phyloP scores from a whole-genome alignment of 2,797 vertebrate species.

The Streptopelia turtur region DNA sequence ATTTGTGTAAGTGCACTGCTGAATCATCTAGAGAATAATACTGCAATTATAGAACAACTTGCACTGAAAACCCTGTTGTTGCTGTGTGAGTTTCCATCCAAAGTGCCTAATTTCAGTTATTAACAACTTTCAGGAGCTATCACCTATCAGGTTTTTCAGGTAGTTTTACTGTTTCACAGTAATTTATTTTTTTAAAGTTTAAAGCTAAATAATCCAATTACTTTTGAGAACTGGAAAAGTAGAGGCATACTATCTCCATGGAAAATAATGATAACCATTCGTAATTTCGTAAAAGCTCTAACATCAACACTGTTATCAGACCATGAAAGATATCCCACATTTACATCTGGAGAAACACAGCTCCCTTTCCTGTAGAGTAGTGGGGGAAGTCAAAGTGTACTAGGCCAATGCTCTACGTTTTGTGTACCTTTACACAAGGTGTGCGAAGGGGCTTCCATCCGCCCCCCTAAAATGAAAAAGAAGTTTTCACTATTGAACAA shows the following conservation, averaged over 20 bases:
- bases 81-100: neutral
- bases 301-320: neutral
- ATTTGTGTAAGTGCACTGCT: neutral
- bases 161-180: neutral
- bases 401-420: fast-evolving
- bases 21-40: neutral
- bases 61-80: neutral
- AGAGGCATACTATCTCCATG: neutral
- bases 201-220: neutral
- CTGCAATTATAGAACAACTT: neutral
- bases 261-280: conserved; percentile 11
- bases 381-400: neutral
- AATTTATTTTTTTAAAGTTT: neutral
- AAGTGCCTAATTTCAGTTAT: neutral
- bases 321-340: neutral
- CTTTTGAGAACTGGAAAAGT: neutral
- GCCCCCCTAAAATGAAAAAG: neutral
- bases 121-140: neutral
- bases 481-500: neutral
- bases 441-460: neutral
- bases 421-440: neutral
- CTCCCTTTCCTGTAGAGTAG: neutral
- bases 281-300: neutral
- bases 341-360: neutral
- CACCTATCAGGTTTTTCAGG: neutral